Percentiles rank a stretch among this genome's conserved stretches.
These are phyloP conservation scores for Passer domesticus DNA, from an alignment of 2,113 vertebrate genomes.

Conservation along the genomic window DNA sequence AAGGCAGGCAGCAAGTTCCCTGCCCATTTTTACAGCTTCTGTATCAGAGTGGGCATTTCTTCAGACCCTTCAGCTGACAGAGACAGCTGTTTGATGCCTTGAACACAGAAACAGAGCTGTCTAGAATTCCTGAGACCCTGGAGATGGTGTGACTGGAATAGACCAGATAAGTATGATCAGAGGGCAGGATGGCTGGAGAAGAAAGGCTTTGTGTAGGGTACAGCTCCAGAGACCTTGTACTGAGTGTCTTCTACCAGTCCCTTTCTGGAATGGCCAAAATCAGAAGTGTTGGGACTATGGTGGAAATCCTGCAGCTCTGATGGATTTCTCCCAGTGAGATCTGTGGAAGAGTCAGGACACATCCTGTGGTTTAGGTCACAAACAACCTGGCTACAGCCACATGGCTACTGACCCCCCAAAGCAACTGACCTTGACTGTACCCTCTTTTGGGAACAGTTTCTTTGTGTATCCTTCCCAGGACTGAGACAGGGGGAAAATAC, in stretches of 20 bases:
- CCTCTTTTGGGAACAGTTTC: background rate
- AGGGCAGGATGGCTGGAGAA: background rate
- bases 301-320: background rate
- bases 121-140: background rate
- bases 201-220: background rate
- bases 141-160: background rate
- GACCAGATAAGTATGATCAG: background rate
- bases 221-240: background rate
- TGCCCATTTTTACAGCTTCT: background rate
- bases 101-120: background rate
- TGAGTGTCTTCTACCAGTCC: background rate
- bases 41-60: background rate
- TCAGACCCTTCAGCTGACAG: background rate
- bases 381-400: background rate
- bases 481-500: background rate
- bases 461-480: background rate
- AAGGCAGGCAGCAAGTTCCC: background rate
- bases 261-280: background rate
- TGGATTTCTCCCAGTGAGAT: background rate
- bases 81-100: background rate
- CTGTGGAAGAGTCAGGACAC: background rate
- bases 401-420: background rate
- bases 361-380: background rate
- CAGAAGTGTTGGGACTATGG: background rate
- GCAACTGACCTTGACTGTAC: background rate